Base-by-base conservation (phyloP, 53 echinoderm and acorn worm species). In the Echinarachnius parma region DNA sequence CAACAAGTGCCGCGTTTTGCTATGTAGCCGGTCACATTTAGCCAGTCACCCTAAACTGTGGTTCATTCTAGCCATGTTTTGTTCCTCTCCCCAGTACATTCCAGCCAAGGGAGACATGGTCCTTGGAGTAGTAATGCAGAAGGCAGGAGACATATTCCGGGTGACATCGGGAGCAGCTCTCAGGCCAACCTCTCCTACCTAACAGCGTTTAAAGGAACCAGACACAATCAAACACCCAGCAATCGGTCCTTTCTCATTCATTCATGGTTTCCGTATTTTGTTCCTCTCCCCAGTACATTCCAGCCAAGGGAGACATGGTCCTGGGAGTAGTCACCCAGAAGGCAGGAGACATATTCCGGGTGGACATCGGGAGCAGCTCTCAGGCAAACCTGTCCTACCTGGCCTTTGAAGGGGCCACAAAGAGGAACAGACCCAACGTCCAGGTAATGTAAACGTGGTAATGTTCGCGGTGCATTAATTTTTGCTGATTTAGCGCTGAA, bases 391-490 rank as follows among this genome's bases (percentile, higher is more conserved):
- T 98, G 14, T 91, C 98, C 15, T 98, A 91, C 37, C 69, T 98
- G 28, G 91, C 91, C 19, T 98, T 98, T 75, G 98, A 98, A 62
- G 98, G 91, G 14, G 91, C 98, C 19, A 98, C 98, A 60, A 98
- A 98, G 77, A 85, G 85, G 50, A 98, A 98, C 75, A 85, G 98
- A 80, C 98, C 98, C n/a, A 90, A 88, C 75, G 89, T 98, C 20
- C 86, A 81, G 58, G 98, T 91, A 66, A n/a, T n/a, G n/a, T n/a
- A n/a, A n/a, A n/a, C n/a, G n/a, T n/a, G n/a, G n/a, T n/a, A n/a
- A n/a, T n/a, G n/a, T n/a, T n/a, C n/a, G n/a, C n/a, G n/a, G n/a
- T n/a, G n/a, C n/a, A n/a, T n/a, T n/a, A n/a, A n/a, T n/a, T n/a
- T n/a, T n/a, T n/a, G n/a, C n/a, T n/a, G n/a, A n/a, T n/a, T n/a